Conservation (phyloP, 2,797 vertebrate genomes). For the Pelobates cultripes region DNA sequence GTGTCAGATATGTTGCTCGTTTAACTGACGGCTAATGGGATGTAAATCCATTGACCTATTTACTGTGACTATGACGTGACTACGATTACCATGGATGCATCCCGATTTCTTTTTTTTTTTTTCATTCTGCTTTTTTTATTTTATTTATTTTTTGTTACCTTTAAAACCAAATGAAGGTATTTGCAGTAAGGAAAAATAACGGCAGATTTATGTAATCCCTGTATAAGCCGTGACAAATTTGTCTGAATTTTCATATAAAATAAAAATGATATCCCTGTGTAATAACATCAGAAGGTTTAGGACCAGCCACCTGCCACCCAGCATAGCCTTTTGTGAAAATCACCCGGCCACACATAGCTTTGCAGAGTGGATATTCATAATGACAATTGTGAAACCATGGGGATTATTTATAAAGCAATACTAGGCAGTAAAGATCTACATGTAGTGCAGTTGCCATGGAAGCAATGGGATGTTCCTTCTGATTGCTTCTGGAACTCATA, state of each 20-base stretch:
- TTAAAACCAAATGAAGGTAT: not conserved
- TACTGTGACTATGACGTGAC: constrained; percentile 10
- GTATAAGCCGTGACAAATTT: constrained; percentile 19
- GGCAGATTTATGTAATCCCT: constrained; percentile 7
- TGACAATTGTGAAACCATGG: no score
- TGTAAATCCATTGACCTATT: constrained; percentile 46
- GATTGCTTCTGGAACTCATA: no score
- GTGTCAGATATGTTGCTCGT: constrained; percentile 32
- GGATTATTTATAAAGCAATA: no score
- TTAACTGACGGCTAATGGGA: constrained; percentile 17
- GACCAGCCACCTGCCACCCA: not conserved
- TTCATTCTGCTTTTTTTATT: no score
- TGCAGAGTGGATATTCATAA: no score
- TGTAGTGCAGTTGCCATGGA: no score
- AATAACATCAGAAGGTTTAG: not conserved
- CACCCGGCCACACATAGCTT: not conserved
- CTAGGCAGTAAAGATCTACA: no score
- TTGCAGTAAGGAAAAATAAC: not conserved
- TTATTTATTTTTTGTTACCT: no score
- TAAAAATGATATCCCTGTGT: not conserved
- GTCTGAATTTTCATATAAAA: not conserved
- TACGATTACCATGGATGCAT: not conserved
- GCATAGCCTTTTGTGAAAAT: not conserved
- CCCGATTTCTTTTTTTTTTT: not conserved
- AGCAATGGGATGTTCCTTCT: no score